Base-by-base conservation (phyloP, 2,797 vertebrate species). In the Momotus momota region DNA sequence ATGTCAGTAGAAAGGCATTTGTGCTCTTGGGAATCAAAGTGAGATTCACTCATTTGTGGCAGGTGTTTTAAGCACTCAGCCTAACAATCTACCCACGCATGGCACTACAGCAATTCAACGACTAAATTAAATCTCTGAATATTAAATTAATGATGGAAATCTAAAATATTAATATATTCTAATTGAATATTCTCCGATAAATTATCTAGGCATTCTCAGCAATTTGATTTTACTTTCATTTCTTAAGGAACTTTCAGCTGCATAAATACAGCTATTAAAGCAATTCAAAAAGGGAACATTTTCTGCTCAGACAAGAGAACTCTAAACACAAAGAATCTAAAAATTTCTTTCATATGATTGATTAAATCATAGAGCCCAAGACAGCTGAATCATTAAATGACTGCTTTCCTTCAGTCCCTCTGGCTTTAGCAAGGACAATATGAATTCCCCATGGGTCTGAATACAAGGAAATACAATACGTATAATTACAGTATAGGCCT, bases 121-220 rank as follows among this genome's bases (percentile, higher is more conserved):
- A 90, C 95, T 97, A 97, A 98, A 98, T 98, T 98, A 98, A 98
- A 98, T 98, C 98, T 98, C 98, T 98, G 98, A 98, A 98, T 98
- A 99, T 97, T 97, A 98, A 98, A 98, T 99, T 98, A 98, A 98
- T 97, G 97, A 98, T 97, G 96, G 96, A 97, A 98, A 98, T 97
- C 97, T 98, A 98, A 98, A 99, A 98, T 98, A 98, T 98, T 98
- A 98, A 98, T 98, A 97, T 97, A 98, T 98, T 98, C 98, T 98
- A 98, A 99, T 98, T 98, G 98, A 98, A 97, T 97, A 97, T 98
- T 98, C 98, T 98, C 98, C 72, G 97, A 98, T 98, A 98, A 98
- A 99, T 99, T 98, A 99, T 98, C 98, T 97, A 97, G 98, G 97
- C 98, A 98, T 98, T 98, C 98, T 98, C 97, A 95, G 97, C 95